Base-by-base conservation (phyloP, 2,888 invertebrate species). In the Lasioglossum leucozonium region DNA sequence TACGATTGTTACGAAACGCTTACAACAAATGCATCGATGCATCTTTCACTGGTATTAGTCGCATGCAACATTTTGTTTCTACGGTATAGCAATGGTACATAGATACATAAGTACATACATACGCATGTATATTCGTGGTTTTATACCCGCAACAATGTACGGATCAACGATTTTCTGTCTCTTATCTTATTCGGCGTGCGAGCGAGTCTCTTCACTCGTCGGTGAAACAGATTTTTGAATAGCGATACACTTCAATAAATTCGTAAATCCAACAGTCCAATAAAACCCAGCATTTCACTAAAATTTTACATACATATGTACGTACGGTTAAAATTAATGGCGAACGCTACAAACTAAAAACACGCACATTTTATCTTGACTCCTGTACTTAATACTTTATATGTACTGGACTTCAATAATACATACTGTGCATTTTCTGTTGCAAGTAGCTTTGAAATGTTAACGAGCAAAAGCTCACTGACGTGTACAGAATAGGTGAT, bases 131-230 rank as follows among this genome's bases (percentile, higher is more conserved):
- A n/a, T n/a, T n/a, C n/a, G n/a, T n/a, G n/a, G n/a, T n/a, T n/a
- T n/a, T n/a, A n/a, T n/a, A n/a, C 34, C 34, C 18, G 18, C 65
- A 65, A 65, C 65, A 65, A 65, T 65, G 65, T 65, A 18, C 8
- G 34, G 34, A 65, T 65, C 34, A 34, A 65, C 34, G 65, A 65
- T 65, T 65, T 34, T 65, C 65, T 65, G 65, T 65, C 65, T 65
- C 65, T n/a, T n/a, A n/a, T n/a, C n/a, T 34, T 8, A 8, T 18
- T 34, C 22, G 10, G 34, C 34, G 65, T 65, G 65, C 18, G 18
- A 65, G 34, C 18, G 65, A 65, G 65, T 18, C 34, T 18, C 34
- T 65, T 62, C 58, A 62, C 13, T 62, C 26, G 58, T 10, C 3
- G 65, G 18, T 30, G 18, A 22, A 65, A 34, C 34, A 3, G 3